phyloP scores from a whole-genome alignment of 2,888 invertebrate species.

The Tenthredo notha region DNA sequence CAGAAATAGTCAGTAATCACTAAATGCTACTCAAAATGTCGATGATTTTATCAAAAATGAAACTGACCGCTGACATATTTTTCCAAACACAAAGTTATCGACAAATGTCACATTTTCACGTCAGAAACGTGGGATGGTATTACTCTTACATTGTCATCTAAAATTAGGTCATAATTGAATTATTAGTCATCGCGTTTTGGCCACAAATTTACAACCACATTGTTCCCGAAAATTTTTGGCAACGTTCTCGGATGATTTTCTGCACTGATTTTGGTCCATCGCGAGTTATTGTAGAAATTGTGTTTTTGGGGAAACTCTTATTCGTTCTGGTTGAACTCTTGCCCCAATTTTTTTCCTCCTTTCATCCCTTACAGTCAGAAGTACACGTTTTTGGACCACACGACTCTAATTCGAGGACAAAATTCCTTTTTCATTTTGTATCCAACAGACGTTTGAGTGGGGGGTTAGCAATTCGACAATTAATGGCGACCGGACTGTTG shows the following conservation, averaged over 20 bases:
- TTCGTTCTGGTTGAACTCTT: too few species aligned
- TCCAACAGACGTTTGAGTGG: neutral
- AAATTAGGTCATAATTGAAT: neutral
- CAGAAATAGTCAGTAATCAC: neutral
- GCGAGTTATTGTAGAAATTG: too few species aligned
- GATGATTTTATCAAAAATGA: neutral
- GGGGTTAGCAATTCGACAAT: neutral
- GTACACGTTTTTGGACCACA: neutral
- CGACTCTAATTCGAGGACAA: neutral
- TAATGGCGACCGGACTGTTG: constrained; percentile 37
- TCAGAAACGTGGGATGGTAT: too few species aligned
- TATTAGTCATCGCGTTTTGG: neutral
- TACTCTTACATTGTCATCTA: neutral
- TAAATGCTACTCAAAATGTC: neutral
- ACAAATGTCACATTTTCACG: neutral
- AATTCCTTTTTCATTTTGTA: neutral
- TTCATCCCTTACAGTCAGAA: neutral
- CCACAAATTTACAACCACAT: too few species aligned
- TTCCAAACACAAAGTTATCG: neutral
- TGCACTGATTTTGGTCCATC: neutral
- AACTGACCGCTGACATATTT: neutral
- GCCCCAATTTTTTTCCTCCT: neutral
- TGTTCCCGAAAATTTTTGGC: too few species aligned
- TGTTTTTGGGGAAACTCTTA: too few species aligned
- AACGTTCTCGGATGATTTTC: neutral